Conservation (phyloP, 2,888 invertebrate genomes). For the Brachyptera putata region DNA sequence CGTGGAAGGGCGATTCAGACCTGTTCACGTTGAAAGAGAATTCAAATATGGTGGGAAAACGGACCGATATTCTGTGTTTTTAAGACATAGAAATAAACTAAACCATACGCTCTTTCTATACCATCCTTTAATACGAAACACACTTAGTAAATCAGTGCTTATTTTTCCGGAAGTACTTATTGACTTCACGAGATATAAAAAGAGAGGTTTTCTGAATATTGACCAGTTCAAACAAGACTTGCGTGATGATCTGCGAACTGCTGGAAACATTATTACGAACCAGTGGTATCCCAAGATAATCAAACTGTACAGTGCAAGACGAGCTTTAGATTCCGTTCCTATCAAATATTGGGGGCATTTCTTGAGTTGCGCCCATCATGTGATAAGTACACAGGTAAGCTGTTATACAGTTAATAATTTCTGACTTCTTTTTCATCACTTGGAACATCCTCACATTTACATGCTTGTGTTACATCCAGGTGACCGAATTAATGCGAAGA, state of each 20-base stretch:
- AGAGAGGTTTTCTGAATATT: constrained; percentile 1
- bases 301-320: constrained; percentile 2
- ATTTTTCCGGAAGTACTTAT: constrained; percentile 54
- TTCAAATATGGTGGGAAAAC: constrained; percentile 63
- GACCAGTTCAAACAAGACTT: background rate
- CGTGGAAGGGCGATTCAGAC: too few relatives aligned
- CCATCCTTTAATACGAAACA: constrained; percentile 58
- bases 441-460: background rate
- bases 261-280: constrained; percentile 12
- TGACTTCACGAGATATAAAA: constrained; percentile 47
- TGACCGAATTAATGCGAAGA: constrained; percentile 62
- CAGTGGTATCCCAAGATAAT: constrained; percentile 18
- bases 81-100: constrained; percentile 54
- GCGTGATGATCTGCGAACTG: constrained; percentile 9
- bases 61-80: constrained; percentile 53
- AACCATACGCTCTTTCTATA: constrained; percentile 55
- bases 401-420: background rate
- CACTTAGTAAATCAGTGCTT: constrained; percentile 52
- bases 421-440: background rate
- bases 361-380: constrained; percentile 20
- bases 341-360: constrained; percentile 11
- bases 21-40: constrained; percentile 49
- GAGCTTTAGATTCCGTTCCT: constrained; percentile 9
- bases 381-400: constrained; percentile 20
- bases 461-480: constrained; percentile 45